Conservation (phyloP, 2,888 invertebrate genomes). For the Brassicogethes aeneus region DNA sequence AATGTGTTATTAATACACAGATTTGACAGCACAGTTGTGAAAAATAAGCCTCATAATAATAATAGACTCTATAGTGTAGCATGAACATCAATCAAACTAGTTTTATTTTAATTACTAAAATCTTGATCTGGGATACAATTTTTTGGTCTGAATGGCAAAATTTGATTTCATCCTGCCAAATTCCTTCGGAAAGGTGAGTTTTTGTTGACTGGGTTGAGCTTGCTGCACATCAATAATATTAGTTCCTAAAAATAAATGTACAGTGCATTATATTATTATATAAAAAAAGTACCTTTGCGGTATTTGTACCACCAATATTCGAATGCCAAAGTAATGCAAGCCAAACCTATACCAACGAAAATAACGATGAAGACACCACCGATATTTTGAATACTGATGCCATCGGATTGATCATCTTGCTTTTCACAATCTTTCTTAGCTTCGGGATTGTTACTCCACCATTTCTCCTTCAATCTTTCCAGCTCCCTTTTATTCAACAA, state of each 20-base stretch:
- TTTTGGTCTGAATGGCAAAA: conserved; percentile 5
- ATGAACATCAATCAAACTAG: no score
- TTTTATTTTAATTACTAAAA: no score
- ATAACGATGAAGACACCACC: conserved; percentile 98
- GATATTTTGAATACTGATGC: conserved; percentile 95
- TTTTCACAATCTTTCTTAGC: conserved; percentile 66
- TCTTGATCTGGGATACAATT: conserved; percentile 13
- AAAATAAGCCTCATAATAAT: no score
- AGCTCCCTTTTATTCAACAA: conserved; percentile 86
- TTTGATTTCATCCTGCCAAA: not conserved
- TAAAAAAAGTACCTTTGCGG: conserved; percentile 54
- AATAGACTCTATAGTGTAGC: no score
- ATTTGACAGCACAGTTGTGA: no score
- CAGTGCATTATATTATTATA: no score
- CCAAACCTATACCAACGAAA: conserved; percentile 88
- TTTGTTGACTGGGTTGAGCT: not conserved
- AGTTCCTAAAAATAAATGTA: no score
- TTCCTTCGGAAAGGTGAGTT: not conserved
- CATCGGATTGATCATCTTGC: conserved; percentile 89
- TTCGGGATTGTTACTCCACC: conserved; percentile 89
- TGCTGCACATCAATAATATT: not conserved
- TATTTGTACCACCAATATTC: conserved; percentile 94
- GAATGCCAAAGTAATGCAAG: conserved; percentile 81
- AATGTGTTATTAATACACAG: no score
- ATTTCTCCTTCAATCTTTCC: conserved; percentile 89